Evolutionary conservation across 2,888 invertebrate species (phyloP).

Genomic region (Lamellibrachia satsuma): DNA sequence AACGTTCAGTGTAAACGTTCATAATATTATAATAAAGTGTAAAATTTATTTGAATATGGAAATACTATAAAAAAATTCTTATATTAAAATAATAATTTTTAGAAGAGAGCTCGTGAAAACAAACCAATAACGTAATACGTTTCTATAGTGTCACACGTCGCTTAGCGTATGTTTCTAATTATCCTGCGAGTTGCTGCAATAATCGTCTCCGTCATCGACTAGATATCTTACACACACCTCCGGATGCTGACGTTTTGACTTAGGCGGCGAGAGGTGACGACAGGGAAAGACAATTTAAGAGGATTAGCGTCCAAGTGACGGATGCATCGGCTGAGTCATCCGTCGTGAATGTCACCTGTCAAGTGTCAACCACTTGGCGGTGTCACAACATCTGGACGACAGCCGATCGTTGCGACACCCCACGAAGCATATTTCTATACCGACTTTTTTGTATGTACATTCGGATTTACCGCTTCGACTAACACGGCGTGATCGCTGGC

Average conservation of each 20-base stretch:
- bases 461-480: background rate
- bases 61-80: too few relatives aligned
- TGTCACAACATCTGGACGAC: conserved; percentile 17
- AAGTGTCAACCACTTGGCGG: conserved; percentile 17
- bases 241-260: conserved; percentile 17
- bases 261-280: background rate
- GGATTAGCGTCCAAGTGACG: conserved; percentile 10
- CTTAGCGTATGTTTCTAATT: background rate
- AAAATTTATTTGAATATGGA: too few relatives aligned
- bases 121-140: background rate
- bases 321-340: background rate
- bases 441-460: background rate
- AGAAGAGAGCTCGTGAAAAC: background rate
- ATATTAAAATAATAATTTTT: background rate
- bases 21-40: too few relatives aligned
- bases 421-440: conserved; percentile 17
- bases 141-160: background rate
- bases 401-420: conserved; percentile 3
- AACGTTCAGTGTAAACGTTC: too few relatives aligned
- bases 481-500: background rate
- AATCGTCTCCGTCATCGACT: background rate
- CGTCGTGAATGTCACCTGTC: conserved; percentile 13
- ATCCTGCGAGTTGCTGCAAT: background rate
- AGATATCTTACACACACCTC: background rate
- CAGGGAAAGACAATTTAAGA: background rate